Evolutionary conservation across 1,140 invertebrate genomes (phyloP).

Genomic region (Platyscapa corneri): DNA sequence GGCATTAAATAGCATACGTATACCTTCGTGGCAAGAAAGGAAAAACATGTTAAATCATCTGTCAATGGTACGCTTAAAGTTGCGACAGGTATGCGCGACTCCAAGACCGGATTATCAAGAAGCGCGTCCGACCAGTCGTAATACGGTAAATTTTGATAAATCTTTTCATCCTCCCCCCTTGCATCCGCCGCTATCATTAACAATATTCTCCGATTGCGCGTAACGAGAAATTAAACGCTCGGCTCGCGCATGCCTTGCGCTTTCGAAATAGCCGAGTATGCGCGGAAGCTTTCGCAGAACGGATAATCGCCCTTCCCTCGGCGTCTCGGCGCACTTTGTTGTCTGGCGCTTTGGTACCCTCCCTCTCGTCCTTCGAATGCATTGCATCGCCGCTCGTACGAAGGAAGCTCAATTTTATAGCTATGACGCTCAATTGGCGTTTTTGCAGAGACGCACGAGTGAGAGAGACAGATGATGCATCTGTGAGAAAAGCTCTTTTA

Average conservation of each 20-base stretch:
- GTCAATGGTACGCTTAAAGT: neutral
- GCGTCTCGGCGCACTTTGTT: conserved; percentile 11
- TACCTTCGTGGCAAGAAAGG: neutral
- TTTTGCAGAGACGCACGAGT: neutral
- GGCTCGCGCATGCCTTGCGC: neutral
- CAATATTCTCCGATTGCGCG: neutral
- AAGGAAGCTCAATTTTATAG: conserved; percentile 46
- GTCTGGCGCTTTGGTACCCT: neutral
- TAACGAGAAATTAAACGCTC: conserved; percentile 14
- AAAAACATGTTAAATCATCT: conserved; percentile 1
- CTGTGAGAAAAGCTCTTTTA: conserved; percentile 20
- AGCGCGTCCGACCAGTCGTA: neutral
- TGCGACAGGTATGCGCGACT: neutral
- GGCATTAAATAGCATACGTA: neutral
- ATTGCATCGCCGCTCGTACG: neutral
- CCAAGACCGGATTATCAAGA: too few relatives aligned
- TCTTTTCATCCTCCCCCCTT: neutral
- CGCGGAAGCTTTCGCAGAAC: conserved; percentile 30
- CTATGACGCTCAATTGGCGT: conserved; percentile 41
- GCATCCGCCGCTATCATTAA: neutral
- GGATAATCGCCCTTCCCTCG: conserved; percentile 13
- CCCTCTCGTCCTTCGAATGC: neutral
- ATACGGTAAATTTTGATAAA: conserved; percentile 40
- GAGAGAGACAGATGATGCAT: neutral
- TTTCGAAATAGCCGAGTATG: conserved; percentile 27